Conservation (phyloP, 2,888 invertebrate genomes). For the Metacarcinus magister region DNA sequence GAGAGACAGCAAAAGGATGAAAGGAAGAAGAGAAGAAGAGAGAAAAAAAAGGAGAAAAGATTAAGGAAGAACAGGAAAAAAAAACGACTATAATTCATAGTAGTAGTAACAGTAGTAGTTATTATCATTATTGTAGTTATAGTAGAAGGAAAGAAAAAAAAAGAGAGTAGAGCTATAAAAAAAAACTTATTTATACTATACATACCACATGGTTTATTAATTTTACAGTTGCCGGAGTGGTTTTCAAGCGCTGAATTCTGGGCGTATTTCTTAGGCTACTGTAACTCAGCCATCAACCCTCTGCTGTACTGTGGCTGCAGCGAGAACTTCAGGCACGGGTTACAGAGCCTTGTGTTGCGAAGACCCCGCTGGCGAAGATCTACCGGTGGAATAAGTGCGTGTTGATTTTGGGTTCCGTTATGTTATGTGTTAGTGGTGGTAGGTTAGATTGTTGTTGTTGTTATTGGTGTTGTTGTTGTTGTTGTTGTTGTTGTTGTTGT, state of each 20-base stretch:
- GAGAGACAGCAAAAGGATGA: no score
- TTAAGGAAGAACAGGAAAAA: not conserved
- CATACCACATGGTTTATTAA: not conserved
- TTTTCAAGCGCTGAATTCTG: slow-evolving; percentile 65
- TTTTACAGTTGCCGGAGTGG: slow-evolving; percentile 61
- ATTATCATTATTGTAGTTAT: not conserved
- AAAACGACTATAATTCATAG: not conserved
- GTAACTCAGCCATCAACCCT: slow-evolving; percentile 96
- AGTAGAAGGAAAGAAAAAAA: not conserved
- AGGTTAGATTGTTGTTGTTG: not conserved
- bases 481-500: not conserved
- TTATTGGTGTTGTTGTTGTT: not conserved
- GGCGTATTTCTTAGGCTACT: slow-evolving; percentile 75
- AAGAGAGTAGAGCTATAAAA: no score
- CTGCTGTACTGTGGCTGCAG: slow-evolving; percentile 97
- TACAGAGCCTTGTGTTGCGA: slow-evolving; percentile 95
- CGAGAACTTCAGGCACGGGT: slow-evolving; percentile 97
- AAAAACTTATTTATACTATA: not conserved
- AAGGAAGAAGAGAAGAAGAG: no score
- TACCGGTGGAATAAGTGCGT: not conserved
- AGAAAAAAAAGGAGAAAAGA: no score
- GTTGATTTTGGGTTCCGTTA: not conserved
- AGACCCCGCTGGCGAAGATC: not conserved
- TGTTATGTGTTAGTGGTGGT: not conserved
- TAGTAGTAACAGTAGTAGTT: slow-evolving; percentile 31